phyloP scores from a whole-genome alignment of 2,113 vertebrate genomes.

The Phalacrocorax carbo region DNA sequence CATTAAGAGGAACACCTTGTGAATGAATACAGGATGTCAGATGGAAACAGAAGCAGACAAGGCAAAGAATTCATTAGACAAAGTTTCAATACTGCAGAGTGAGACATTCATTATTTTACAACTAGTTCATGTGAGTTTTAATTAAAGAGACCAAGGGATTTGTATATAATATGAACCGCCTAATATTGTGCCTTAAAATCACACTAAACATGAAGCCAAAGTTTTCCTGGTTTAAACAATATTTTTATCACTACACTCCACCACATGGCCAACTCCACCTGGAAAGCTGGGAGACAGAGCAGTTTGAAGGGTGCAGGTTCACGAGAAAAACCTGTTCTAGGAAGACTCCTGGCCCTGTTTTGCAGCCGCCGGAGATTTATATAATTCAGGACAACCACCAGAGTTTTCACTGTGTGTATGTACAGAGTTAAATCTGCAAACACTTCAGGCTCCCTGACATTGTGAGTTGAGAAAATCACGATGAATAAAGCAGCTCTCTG shows the following conservation, averaged over 20 bases:
- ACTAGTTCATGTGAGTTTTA: not conserved
- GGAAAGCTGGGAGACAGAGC: not conserved
- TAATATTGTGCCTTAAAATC: not conserved
- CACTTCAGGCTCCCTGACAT: not conserved
- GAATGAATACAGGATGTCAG: conserved; percentile 64
- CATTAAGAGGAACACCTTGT: conserved; percentile 61
- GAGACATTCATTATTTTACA: conserved; percentile 36
- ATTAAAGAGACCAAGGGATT: not conserved
- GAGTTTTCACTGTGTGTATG: not conserved
- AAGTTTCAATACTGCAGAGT: conserved; percentile 16
- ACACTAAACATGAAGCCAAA: not conserved
- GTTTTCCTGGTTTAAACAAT: not conserved
- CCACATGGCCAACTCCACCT: not conserved
- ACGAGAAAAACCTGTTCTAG: not conserved
- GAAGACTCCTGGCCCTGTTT: not conserved
- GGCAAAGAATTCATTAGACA: conserved; percentile 55
- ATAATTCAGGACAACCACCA: not conserved
- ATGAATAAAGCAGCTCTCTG: not conserved
- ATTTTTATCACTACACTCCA: not conserved
- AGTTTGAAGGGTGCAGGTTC: not conserved
- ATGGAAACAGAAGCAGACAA: conserved; percentile 20
- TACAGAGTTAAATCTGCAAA: not conserved
- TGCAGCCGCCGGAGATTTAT: not conserved
- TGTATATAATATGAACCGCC: not conserved
- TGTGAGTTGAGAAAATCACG: not conserved